Conservation (phyloP, 2,113 vertebrate species). For the Phyllopteryx taeniolatus region DNA sequence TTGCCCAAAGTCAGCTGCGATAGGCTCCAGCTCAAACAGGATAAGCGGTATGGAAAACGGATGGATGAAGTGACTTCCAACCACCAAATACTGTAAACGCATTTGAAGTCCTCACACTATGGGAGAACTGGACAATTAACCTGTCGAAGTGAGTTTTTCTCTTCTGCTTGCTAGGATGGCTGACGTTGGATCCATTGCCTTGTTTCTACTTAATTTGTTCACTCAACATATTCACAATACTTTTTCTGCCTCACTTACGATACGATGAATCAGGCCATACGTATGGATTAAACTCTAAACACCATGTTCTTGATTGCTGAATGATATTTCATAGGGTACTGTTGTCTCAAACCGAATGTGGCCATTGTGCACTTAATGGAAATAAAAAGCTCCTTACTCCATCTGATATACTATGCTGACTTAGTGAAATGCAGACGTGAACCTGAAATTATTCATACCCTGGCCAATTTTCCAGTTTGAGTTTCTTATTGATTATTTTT, state of each 20-base stretch:
- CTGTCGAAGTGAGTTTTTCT: background rate
- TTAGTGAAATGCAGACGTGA: too few relatives aligned
- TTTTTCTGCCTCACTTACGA: background rate
- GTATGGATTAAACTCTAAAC: background rate
- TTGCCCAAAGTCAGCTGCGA: background rate
- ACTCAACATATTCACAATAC: background rate
- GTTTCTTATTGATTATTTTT: too few relatives aligned
- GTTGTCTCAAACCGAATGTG: too few relatives aligned
- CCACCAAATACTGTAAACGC: background rate
- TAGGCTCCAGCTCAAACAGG: background rate
- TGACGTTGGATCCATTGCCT: constrained; percentile 36
- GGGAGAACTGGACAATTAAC: background rate
- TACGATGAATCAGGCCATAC: background rate
- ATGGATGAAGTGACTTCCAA: background rate
- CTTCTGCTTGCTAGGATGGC: constrained; percentile 2
- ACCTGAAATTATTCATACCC: too few relatives aligned
- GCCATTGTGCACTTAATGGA: too few relatives aligned
- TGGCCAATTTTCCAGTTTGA: too few relatives aligned
- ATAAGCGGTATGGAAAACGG: background rate
- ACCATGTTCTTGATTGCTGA: background rate
- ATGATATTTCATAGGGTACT: background rate
- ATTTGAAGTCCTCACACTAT: background rate
- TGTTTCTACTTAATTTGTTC: constrained; percentile 34
- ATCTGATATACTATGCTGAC: too few relatives aligned
- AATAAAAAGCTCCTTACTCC: too few relatives aligned